phyloP scores from a whole-genome alignment of 2,797 vertebrate genomes.

The Pangasius sanitwongsei region DNA sequence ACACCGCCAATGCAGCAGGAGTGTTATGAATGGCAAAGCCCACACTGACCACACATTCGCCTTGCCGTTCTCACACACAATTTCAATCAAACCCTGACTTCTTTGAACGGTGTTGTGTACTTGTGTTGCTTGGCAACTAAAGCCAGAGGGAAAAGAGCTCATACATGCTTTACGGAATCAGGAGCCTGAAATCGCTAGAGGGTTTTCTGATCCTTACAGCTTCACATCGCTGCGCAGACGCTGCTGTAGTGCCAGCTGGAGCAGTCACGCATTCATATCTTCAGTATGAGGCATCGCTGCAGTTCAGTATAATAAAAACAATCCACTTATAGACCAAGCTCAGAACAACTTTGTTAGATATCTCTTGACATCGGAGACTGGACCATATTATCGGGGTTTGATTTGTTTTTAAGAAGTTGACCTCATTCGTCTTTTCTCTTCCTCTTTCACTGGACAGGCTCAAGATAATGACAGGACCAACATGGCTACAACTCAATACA shows the following conservation, averaged over 20 bases:
- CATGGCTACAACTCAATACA: too few relatives aligned
- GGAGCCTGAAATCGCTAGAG: slow-evolving; percentile 39
- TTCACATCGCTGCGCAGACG: slow-evolving; percentile 24
- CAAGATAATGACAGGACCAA: neutral
- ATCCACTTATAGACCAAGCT: neutral
- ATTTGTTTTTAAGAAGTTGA: neutral
- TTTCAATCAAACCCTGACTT: slow-evolving; percentile 16
- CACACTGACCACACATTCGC: slow-evolving; percentile 17
- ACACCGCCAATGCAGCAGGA: neutral
- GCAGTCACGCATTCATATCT: slow-evolving; percentile 43
- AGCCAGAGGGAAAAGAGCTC: slow-evolving; percentile 13
- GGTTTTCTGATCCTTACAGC: slow-evolving; percentile 38
- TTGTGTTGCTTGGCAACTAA: slow-evolving; percentile 45
- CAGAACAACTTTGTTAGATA: slow-evolving; percentile 1
- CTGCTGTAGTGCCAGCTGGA: slow-evolving; percentile 39
- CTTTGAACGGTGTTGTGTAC: slow-evolving; percentile 18
- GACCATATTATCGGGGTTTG: neutral
- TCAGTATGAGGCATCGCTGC: slow-evolving; percentile 29
- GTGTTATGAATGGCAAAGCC: slow-evolving; percentile 17
- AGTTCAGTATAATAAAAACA: slow-evolving; percentile 16
- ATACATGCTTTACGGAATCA: slow-evolving; percentile 32
- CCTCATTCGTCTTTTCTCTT: neutral
- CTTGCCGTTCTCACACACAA: slow-evolving; percentile 4
- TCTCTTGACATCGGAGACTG: neutral
- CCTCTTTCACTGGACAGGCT: neutral